Evolutionary conservation across 1,140 invertebrate genomes (phyloP).

Genomic region (Yoshiicerus persimilis): DNA sequence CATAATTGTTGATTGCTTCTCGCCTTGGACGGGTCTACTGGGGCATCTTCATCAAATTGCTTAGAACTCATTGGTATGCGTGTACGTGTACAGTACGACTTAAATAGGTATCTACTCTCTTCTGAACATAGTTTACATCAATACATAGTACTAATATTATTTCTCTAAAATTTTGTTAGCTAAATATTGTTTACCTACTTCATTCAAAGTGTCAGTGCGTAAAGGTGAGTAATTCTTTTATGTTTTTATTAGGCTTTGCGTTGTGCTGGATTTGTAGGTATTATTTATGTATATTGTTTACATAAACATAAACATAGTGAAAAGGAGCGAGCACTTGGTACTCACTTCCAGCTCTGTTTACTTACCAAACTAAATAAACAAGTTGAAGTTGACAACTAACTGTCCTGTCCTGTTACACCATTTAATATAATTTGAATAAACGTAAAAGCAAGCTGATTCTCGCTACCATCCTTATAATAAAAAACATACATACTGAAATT

Average conservation of each 20-base stretch:
- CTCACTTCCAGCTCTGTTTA: background rate
- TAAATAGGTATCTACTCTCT: background rate
- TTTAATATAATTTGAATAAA: background rate
- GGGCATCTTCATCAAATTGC: background rate
- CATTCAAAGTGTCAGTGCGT: background rate
- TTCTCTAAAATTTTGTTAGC: too few species aligned
- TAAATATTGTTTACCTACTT: background rate
- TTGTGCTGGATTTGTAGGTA: background rate
- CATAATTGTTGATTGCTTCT: background rate
- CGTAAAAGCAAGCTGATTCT: background rate
- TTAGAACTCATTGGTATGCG: background rate
- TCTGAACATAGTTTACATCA: background rate
- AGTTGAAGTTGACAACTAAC: background rate
- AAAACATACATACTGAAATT: background rate
- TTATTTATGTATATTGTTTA: background rate
- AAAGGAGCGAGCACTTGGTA: background rate
- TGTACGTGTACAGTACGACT: background rate
- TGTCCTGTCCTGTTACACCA: background rate
- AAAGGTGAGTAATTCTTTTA: background rate
- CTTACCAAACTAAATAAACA: background rate
- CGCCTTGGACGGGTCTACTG: background rate
- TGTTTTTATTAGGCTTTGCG: background rate
- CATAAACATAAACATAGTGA: background rate
- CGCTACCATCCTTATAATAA: background rate
- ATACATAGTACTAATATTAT: background rate